Base-by-base conservation (phyloP, 2,113 vertebrate species). In the Dromas ardeola region DNA sequence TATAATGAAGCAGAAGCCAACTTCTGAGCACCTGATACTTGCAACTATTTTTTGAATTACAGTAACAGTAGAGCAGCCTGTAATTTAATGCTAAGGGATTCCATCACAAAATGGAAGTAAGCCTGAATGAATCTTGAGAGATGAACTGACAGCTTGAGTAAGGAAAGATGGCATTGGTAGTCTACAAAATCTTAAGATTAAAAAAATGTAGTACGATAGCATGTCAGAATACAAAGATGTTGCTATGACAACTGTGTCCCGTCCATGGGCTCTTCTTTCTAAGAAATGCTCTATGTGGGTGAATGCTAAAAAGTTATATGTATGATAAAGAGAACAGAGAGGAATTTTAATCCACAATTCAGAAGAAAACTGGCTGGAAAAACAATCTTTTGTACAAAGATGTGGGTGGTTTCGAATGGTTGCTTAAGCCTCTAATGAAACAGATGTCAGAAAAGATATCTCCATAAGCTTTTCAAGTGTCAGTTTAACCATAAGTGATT, bases 191-290 rank as follows among this genome's bases (percentile, higher is more conserved):
- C 49, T 66, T 69, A 78, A 73, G 76, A 59, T 72, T 20, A 83
- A 93, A 89, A 95, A 93, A 96, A 83, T 6, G 34, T 55, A 85
- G 34, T 66, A 89, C 62, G 85, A 90, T 90, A 91, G 15, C 82
- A 62, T 91, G 92, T 89, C 55, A 82, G 87, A 91, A 62, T 74
- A 85, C 78, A 94, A 95, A 94, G 85, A 21, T 27, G 80, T 97
- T 94, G n/a, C 95, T 81, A 95, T 96, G 77, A 91, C 76, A 97
- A 98, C 96, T 4, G 11, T 73, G 8, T 72, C 26, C n/a, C 88
- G 45, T 93, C 52, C 20, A 40, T 9, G 43, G 47, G 26, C 40
- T 88, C 23, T 49, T 91, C 78, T 95, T 94, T 97, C 88, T 93
- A 87, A 94, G 90, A 97, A 96, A 88, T 56, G 15, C 27, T 72